Percentiles rank a stretch among this genome's conserved stretches.
Evolutionary conservation across 2,113 vertebrate genomes (phyloP).

Genomic region (Ia io): DNA sequence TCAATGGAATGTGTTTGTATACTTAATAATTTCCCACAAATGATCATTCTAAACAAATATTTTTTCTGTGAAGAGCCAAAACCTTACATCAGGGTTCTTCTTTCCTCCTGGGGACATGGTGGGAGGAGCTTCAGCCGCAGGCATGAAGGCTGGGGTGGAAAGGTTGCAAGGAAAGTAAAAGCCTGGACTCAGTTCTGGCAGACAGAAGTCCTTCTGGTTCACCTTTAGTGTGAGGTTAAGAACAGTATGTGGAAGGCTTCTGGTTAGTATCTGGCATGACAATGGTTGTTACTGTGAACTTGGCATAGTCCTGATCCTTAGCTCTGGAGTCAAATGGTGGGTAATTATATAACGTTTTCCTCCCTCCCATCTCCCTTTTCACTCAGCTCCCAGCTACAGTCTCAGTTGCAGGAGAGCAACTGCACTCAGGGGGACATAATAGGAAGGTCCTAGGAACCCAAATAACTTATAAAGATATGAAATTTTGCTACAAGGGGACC

Average conservation of each 20-base stretch:
- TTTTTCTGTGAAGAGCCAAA: slow-evolving; percentile 43
- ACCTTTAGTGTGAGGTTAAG: slow-evolving; percentile 71
- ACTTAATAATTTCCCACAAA: slow-evolving; percentile 66
- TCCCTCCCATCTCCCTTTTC: background rate
- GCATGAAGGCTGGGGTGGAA: background rate
- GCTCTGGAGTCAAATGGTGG: slow-evolving; percentile 48
- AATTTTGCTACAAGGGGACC: background rate
- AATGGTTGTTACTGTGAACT: slow-evolving; percentile 71
- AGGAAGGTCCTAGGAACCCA: slow-evolving; percentile 10
- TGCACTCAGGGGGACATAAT: background rate
- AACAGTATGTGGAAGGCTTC: slow-evolving; percentile 72
- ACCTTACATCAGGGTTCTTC: background rate
- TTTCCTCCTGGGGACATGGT: background rate
- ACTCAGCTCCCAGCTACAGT: background rate
- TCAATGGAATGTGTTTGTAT: slow-evolving; percentile 69
- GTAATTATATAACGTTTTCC: slow-evolving; percentile 49
- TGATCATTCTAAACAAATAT: slow-evolving; percentile 61
- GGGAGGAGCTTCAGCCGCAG: background rate
- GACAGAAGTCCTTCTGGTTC: slow-evolving; percentile 75
- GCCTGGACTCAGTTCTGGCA: slow-evolving; percentile 68
- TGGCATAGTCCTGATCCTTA: slow-evolving; percentile 62
- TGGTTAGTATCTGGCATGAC: slow-evolving; percentile 77
- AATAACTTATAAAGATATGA: slow-evolving; percentile 11
- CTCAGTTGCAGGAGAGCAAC: slow-evolving; percentile 26
- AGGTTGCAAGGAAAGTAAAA: slow-evolving; percentile 64